These are phyloP conservation scores for Gastrophysa polygoni DNA, from an alignment of 2,888 invertebrate species.

Conservation along the genomic window DNA sequence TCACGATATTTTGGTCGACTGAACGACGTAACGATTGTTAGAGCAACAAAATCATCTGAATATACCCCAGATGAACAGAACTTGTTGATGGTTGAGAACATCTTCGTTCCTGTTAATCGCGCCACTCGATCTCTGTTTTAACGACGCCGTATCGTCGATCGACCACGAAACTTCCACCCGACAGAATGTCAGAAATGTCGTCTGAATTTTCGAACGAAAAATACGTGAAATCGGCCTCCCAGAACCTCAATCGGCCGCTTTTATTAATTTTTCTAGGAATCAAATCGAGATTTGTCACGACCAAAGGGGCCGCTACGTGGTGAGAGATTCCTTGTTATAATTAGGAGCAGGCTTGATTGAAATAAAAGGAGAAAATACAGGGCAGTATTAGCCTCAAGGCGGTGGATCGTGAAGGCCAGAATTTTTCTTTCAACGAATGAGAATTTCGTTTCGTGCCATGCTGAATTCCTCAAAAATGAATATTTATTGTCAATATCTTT, in stretches of 20 bases:
- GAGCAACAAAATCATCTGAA: too few species aligned
- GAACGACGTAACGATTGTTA: too few species aligned
- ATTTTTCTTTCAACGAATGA: too few species aligned
- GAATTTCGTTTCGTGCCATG: too few species aligned
- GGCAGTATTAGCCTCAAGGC: too few species aligned
- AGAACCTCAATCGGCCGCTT: slow-evolving; percentile 20
- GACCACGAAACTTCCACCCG: not conserved
- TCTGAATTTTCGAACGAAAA: slow-evolving; percentile 18
- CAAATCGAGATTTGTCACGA: slow-evolving; percentile 34
- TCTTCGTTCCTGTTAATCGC: not conserved
- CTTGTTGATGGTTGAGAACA: not conserved
- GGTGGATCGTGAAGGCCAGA: too few species aligned
- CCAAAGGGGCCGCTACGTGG: slow-evolving; percentile 27
- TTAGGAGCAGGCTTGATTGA: slow-evolving; percentile 22
- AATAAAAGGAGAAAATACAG: too few species aligned
- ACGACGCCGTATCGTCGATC: not conserved
- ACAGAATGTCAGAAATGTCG: slow-evolving; percentile 24
- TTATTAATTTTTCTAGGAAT: slow-evolving; percentile 37
- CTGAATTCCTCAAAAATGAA: too few species aligned
- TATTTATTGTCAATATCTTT: too few species aligned
- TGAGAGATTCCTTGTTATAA: slow-evolving; percentile 32
- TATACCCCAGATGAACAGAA: not conserved
- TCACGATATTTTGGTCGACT: too few species aligned
- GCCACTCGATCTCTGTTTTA: not conserved
- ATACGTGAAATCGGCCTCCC: slow-evolving; percentile 30